phyloP scores from a whole-genome alignment of 2,888 invertebrate genomes.

The Anaspis maculata region DNA sequence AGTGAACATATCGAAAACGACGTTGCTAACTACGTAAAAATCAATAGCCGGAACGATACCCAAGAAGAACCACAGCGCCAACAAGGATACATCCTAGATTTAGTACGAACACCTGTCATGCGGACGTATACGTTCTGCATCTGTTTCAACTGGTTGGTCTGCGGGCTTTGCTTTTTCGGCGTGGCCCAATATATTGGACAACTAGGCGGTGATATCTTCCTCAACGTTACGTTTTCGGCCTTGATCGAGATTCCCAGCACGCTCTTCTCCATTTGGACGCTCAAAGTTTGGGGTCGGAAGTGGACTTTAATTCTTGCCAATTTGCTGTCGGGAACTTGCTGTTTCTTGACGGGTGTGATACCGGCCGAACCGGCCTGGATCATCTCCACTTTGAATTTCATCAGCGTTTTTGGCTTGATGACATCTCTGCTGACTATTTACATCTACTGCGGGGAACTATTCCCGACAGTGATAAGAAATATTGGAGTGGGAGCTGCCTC shows the following conservation, averaged over 20 bases:
- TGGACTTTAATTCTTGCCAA: slow-evolving; percentile 60
- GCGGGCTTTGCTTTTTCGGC: slow-evolving; percentile 82
- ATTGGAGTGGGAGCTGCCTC: slow-evolving; percentile 80
- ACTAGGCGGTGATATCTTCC: slow-evolving; percentile 71
- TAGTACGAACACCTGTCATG: slow-evolving; percentile 62
- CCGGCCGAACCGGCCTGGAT: slow-evolving; percentile 46
- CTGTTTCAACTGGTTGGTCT: slow-evolving; percentile 74
- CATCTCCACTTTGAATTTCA: too few species aligned
- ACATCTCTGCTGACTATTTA: slow-evolving; percentile 80
- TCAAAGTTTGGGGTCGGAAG: slow-evolving; percentile 59
- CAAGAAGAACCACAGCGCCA: slow-evolving; percentile 14
- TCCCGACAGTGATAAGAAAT: slow-evolving; percentile 83
- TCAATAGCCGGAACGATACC: slow-evolving; percentile 14
- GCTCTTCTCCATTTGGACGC: slow-evolving; percentile 52
- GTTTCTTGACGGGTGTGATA: slow-evolving; percentile 56
- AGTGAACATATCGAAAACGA: slow-evolving; percentile 30
- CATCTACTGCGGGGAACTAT: slow-evolving; percentile 79
- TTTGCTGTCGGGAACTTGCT: slow-evolving; percentile 56
- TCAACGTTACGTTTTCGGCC: slow-evolving; percentile 78
- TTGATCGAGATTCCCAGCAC: slow-evolving; percentile 55
- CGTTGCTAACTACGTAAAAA: slow-evolving; percentile 24
- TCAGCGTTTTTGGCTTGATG: slow-evolving; percentile 68
- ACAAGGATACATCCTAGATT: slow-evolving; percentile 46
- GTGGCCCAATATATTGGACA: slow-evolving; percentile 79
- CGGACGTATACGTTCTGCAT: slow-evolving; percentile 64